Evolutionary conservation across 2,797 vertebrate species (phyloP), one percentile per base, ranked within the genome.

Genomic region (Australoheros facetus): DNA sequence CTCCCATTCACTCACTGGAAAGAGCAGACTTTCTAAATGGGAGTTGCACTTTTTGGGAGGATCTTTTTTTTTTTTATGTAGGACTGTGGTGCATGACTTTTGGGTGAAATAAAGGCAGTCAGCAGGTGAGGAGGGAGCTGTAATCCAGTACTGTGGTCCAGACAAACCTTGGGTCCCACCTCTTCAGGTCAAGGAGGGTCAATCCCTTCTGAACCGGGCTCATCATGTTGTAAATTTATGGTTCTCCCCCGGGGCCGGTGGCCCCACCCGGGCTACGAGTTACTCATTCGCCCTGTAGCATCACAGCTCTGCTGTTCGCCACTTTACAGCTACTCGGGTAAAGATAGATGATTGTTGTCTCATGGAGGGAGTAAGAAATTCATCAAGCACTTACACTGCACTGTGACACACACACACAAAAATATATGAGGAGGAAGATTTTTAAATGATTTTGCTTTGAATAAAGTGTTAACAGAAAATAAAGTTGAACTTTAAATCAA

Each of bases 201-300:
- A 83, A 82, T 75, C 75, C 64, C 53, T 48, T 4, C 84, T 88
- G 81, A 83, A 89, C 78, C 75, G 11, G 69, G 48, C 75, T 89
- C 79, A 76, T 88, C 86, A 73, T 70, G 73, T 54, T 88, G 77
- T 78, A 83, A 84, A 92, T 85, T 73, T 83, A 87, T 71, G 77
- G 55, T 1, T 48, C 28, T 30, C 75, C 53, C 30, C 26, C 74
- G 74, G 71, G 75, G 62, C 60, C 8, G 0, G 64, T 13, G 2
- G 45, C 64, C 71, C 76, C 85, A 83, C 88, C 88, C 55, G 7
- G 32, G 48, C 79, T 80, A 55, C 83, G 59, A 81, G 34, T 71
- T 72, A 83, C 77, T 75, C 69, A 81, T 71, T 55, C 2, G 79
- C 78, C 88, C 81, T 0, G 19, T 56, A 71, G 88, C 83, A 4